A percentile compares a stretch with the other conserved stretches of the same genome.
These are phyloP conservation scores for Balanococcus diminutus DNA, from an alignment of 2,888 invertebrate genomes.

Conservation along the genomic window DNA sequence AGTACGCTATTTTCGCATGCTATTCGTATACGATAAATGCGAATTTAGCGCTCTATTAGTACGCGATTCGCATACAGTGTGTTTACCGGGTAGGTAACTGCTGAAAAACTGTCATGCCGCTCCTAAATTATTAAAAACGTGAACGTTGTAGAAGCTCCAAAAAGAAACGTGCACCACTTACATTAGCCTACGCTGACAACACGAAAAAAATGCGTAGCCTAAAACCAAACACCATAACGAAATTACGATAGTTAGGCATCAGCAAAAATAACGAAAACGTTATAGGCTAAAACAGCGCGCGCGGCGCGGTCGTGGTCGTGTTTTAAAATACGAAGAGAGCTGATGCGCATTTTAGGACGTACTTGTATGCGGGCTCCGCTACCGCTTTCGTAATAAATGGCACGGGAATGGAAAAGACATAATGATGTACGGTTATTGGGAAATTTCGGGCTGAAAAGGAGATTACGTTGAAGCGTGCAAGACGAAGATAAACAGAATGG, in stretches of 20 bases:
- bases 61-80: no score
- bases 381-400: slow-evolving; percentile 47
- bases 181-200: neutral
- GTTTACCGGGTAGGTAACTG: no score
- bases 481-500: slow-evolving; percentile 46
- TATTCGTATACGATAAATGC: no score
- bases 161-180: neutral
- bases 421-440: slow-evolving; percentile 55
- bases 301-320: neutral
- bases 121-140: neutral
- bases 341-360: slow-evolving; percentile 46
- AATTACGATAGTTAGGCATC: neutral
- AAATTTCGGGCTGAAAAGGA: slow-evolving; percentile 51
- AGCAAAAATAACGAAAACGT: neutral
- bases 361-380: slow-evolving; percentile 15
- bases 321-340: neutral
- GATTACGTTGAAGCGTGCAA: slow-evolving; percentile 37
- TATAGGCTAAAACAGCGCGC: neutral
- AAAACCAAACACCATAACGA: neutral
- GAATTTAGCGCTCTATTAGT: no score
- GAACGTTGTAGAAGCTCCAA: neutral
- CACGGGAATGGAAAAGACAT: slow-evolving; percentile 53
- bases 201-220: neutral
- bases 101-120: no score
- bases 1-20: no score